Evolutionary conservation across 1,140 invertebrate genomes (phyloP).

Genomic region (Scaptodrosophila lebanonensis): DNA sequence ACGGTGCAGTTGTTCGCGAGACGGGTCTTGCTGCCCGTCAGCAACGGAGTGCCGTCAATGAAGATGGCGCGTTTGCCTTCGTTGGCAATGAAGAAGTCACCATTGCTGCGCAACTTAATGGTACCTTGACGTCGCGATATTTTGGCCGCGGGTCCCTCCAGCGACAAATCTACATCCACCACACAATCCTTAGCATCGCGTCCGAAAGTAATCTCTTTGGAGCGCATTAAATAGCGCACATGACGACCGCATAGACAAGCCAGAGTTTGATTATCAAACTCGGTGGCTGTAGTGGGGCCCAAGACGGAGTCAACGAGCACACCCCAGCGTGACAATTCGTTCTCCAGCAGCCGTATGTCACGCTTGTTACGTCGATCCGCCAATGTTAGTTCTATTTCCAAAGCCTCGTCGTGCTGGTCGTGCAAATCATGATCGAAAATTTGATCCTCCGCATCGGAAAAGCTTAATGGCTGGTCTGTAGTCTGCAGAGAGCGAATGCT

Average conservation of each 20-base stretch:
- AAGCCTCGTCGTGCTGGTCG: conserved; percentile 86
- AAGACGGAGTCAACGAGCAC: conserved; percentile 94
- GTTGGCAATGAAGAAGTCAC: conserved; percentile 95
- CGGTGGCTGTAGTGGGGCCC: conserved; percentile 86
- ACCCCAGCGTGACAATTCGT: conserved; percentile 93
- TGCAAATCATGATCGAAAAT: conserved; percentile 90
- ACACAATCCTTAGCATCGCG: conserved; percentile 91
- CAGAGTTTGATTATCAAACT: conserved; percentile 94
- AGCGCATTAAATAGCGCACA: conserved; percentile 96
- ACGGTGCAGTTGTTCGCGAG: conserved; percentile 96
- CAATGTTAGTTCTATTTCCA: conserved; percentile 83
- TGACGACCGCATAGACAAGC: conserved; percentile 94
- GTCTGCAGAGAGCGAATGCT: conserved; percentile 80
- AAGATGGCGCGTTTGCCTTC: conserved; percentile 97
- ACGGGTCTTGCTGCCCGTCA: conserved; percentile 90
- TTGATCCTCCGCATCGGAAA: conserved; percentile 95
- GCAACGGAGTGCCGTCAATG: conserved; percentile 93
- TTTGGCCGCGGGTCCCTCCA: conserved; percentile 93
- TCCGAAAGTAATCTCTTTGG: conserved; percentile 96
- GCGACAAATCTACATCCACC: conserved; percentile 95
- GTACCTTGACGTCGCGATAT: conserved; percentile 92
- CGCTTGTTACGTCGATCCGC: conserved; percentile 83
- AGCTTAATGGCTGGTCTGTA: conserved; percentile 85
- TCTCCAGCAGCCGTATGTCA: conserved; percentile 93
- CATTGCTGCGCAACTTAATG: conserved; percentile 92